Evolutionary conservation across 2,797 vertebrate species (phyloP).

Genomic region (Phrynocephalus guinanensis): DNA sequence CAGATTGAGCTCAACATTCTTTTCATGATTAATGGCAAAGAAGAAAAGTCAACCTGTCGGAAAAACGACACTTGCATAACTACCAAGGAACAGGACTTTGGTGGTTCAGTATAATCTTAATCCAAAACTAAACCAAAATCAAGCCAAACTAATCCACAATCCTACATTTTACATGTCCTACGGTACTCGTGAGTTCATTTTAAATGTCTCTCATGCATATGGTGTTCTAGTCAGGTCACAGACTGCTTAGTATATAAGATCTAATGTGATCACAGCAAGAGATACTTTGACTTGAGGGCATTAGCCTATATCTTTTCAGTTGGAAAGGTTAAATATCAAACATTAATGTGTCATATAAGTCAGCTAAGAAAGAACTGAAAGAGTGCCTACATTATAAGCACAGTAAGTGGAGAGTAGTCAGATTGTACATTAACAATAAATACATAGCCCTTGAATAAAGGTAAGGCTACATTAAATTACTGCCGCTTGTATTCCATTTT

Average conservation of each 20-base stretch:
- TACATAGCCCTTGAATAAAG: background rate
- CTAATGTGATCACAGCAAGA: slow-evolving; percentile 20
- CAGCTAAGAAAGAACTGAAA: background rate
- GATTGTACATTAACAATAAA: background rate
- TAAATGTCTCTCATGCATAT: background rate
- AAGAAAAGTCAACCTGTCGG: background rate
- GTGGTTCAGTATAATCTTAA: slow-evolving; percentile 20
- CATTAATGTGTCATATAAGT: background rate
- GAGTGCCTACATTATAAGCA: background rate
- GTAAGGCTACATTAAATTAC: background rate
- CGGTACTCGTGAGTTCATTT: background rate
- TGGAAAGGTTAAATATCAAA: slow-evolving; percentile 14
- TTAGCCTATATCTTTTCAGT: background rate
- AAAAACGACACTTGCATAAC: slow-evolving; percentile 9
- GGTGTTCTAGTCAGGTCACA: background rate
- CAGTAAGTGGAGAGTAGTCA: background rate
- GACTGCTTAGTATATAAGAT: background rate
- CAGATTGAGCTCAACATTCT: too few species aligned
- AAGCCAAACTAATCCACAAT: too few species aligned
- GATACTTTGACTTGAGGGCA: background rate
- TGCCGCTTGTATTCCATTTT: background rate
- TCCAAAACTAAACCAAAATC: background rate
- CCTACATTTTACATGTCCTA: background rate
- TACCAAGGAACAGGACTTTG: background rate
- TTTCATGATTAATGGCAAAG: background rate